Evolutionary conservation across 2,113 vertebrate species (phyloP).

Genomic region (Xyrauchen texanus): DNA sequence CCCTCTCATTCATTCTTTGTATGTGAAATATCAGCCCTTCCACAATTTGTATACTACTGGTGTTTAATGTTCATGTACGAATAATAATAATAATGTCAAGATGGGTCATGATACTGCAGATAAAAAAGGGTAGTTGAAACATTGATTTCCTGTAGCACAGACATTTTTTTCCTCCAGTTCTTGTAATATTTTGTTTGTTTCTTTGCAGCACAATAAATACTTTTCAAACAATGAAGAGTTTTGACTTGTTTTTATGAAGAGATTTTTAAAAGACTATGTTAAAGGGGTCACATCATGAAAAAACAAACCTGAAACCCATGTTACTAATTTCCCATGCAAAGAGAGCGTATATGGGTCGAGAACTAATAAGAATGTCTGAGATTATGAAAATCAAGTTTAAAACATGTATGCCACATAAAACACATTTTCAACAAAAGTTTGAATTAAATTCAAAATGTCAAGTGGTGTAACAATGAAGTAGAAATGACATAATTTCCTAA

Average conservation of each 20-base stretch:
- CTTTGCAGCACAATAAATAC: slow-evolving; percentile 83
- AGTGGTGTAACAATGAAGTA: no score
- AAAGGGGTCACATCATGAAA: no score
- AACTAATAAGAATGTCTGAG: no score
- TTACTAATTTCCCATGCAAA: no score
- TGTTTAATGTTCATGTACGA: slow-evolving; percentile 62
- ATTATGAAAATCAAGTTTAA: no score
- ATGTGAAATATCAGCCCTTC: slow-evolving; percentile 41
- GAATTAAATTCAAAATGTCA: no score
- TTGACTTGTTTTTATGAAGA: slow-evolving; percentile 4
- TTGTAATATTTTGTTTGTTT: slow-evolving; percentile 69
- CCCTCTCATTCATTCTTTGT: slow-evolving; percentile 44
- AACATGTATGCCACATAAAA: no score
- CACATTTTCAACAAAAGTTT: no score
- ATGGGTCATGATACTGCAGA: slow-evolving; percentile 73
- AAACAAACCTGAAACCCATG: no score
- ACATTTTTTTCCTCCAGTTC: slow-evolving; percentile 78
- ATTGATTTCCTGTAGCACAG: slow-evolving; percentile 81
- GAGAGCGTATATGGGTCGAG: no score
- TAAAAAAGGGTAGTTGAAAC: slow-evolving; percentile 79
- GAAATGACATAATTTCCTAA: no score
- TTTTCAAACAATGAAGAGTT: slow-evolving; percentile 59
- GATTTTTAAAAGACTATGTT: no score
- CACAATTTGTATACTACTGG: slow-evolving; percentile 61
- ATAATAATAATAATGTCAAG: slow-evolving; percentile 50